Evolutionary conservation across 2,797 vertebrate genomes (phyloP).

Genomic region (Characodon lateralis): DNA sequence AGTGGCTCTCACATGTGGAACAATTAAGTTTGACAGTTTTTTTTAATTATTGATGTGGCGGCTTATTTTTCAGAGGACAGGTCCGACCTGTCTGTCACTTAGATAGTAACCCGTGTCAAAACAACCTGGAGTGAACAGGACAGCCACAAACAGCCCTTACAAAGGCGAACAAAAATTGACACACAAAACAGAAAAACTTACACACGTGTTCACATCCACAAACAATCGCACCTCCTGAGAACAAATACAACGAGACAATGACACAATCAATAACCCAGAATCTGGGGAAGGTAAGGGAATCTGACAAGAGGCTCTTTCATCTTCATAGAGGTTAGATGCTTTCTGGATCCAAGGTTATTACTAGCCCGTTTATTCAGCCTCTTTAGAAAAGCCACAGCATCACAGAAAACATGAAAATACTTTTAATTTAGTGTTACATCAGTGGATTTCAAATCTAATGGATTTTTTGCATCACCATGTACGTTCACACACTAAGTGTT

Average conservation of each 20-base stretch:
- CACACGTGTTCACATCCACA: background rate
- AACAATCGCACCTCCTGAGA: background rate
- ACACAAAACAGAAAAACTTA: background rate
- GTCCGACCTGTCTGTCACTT: constrained; percentile 66
- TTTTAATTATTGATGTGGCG: constrained; percentile 67
- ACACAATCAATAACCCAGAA: constrained; percentile 61
- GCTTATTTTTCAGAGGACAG: constrained; percentile 52
- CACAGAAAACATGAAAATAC: constrained; percentile 15
- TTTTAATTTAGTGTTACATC: constrained; percentile 34
- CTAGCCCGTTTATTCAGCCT: constrained; percentile 41
- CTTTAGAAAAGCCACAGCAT: constrained; percentile 29
- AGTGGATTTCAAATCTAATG: constrained; percentile 18
- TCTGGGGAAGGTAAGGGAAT: constrained; percentile 31
- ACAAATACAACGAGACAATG: constrained; percentile 59
- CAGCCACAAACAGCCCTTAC: constrained; percentile 32
- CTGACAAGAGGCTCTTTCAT: constrained; percentile 49
- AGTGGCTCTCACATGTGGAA: constrained; percentile 26
- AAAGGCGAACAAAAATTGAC: constrained; percentile 5
- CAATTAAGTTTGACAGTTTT: constrained; percentile 59
- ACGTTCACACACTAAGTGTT: background rate
- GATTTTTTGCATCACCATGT: constrained; percentile 5
- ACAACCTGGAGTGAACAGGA: constrained; percentile 49
- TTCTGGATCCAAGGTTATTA: constrained; percentile 40
- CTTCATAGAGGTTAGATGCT: constrained; percentile 11
- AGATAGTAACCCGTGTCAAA: constrained; percentile 57